phyloP scores from a whole-genome alignment of 2,888 invertebrate genomes.

The Athalia cordata region DNA sequence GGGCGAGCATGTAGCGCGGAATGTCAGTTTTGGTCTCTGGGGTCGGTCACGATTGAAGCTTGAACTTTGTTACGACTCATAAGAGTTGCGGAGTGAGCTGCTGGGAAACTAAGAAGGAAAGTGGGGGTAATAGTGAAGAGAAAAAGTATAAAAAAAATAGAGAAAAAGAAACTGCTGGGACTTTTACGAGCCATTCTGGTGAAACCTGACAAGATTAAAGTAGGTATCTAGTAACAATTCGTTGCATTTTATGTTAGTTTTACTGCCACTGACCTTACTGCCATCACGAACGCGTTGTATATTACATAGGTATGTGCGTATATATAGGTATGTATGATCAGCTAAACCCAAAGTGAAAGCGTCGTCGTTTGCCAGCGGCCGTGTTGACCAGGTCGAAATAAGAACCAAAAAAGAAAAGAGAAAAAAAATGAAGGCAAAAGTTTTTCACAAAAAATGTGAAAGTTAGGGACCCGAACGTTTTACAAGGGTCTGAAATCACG shows the following conservation, averaged over 20 bases:
- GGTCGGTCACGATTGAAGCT: constrained; percentile 35
- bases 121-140: not conserved
- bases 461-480: constrained; percentile 56
- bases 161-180: not conserved
- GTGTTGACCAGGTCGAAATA: constrained; percentile 15
- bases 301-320: no score
- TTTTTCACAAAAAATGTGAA: constrained; percentile 67
- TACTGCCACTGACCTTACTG: constrained; percentile 51
- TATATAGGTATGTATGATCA: constrained; percentile 42
- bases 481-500: constrained; percentile 24
- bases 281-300: not conserved
- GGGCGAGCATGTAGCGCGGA: not conserved
- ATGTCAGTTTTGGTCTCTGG: constrained; percentile 2
- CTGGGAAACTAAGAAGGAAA: constrained; percentile 1
- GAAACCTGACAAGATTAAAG: constrained; percentile 41
- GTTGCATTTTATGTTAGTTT: constrained; percentile 50
- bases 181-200: constrained; percentile 42
- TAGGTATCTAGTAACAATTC: constrained; percentile 46
- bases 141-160: not conserved
- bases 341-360: constrained; percentile 46
- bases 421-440: constrained; percentile 43
- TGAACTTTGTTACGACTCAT: constrained; percentile 38
- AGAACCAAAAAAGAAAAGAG: not conserved
- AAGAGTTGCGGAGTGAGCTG: not conserved
- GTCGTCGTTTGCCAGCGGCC: constrained; percentile 9